Evolutionary conservation across 2,888 invertebrate genomes (phyloP).

Genomic region (Cephus runcator): DNA sequence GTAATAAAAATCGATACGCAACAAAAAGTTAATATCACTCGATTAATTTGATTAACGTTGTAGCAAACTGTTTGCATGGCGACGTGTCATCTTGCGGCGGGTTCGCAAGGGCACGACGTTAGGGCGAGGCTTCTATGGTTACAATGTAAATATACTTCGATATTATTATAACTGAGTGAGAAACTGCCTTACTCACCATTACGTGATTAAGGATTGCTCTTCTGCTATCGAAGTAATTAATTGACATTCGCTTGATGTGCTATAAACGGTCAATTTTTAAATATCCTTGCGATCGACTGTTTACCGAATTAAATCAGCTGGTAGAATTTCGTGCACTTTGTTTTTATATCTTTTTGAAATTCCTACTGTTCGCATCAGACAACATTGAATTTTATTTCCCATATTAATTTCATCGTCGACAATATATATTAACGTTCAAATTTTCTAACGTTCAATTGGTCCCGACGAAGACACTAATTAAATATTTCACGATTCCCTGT

Average conservation of each 20-base stretch:
- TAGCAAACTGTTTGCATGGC: constrained; percentile 14
- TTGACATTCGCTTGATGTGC: not conserved
- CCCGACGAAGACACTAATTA: too few species aligned
- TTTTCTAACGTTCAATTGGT: too few species aligned
- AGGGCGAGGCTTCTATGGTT: constrained; percentile 22
- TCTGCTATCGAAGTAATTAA: not conserved
- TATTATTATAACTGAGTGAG: constrained; percentile 15
- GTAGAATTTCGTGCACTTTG: not conserved
- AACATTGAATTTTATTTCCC: too few species aligned
- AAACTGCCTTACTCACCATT: constrained; percentile 18
- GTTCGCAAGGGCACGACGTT: not conserved
- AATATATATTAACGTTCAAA: too few species aligned
- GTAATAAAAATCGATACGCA: not conserved
- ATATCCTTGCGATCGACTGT: not conserved
- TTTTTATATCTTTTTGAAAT: not conserved
- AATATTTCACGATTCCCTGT: not conserved
- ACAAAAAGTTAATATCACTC: not conserved
- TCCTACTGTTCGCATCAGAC: not conserved
- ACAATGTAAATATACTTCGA: constrained; percentile 26
- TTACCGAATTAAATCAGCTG: not conserved
- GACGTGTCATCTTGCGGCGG: not conserved
- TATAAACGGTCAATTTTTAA: not conserved
- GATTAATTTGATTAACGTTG: constrained; percentile 19
- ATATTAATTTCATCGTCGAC: too few species aligned
- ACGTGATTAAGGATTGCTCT: constrained; percentile 21